Evolutionary conservation across 2,797 vertebrate species (phyloP).

Genomic region (Cossypha niveicapilla): DNA sequence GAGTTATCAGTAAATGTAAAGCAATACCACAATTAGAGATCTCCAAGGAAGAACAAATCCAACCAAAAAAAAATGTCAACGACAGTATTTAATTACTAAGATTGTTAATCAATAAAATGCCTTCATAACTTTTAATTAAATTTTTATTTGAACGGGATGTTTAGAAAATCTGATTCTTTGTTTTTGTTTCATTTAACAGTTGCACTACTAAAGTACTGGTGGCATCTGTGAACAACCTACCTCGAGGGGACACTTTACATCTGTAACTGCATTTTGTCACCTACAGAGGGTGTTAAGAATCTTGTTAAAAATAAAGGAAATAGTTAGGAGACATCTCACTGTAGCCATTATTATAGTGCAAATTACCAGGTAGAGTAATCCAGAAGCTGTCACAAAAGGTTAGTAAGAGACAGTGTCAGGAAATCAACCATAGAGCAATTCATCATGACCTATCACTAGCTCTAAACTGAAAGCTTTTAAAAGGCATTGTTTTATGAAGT

Average conservation of each 20-base stretch:
- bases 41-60: conserved; percentile 87
- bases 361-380: conserved; percentile 97
- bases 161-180: conserved; percentile 78
- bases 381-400: conserved; percentile 95
- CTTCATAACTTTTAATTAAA: conserved; percentile 93
- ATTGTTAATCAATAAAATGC: conserved; percentile 91
- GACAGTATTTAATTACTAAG: conserved; percentile 87
- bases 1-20: conserved; percentile 93
- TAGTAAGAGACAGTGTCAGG: conserved; percentile 87
- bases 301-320: conserved; percentile 88
- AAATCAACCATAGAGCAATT: conserved; percentile 95
- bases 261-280: conserved; percentile 99
- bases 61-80: conserved; percentile 76
- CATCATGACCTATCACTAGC: conserved; percentile 86
- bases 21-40: conserved; percentile 85
- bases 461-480: conserved; percentile 87
- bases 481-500: conserved; percentile 85
- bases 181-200: conserved; percentile 82
- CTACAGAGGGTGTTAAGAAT: conserved; percentile 99
- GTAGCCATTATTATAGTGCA: conserved; percentile 93
- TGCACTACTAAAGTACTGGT: conserved; percentile 75
- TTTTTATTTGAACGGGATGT: conserved; percentile 84
- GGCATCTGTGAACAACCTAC: conserved; percentile 85
- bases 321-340: conserved; percentile 84
- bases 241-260: conserved; percentile 82